phyloP scores from a whole-genome alignment of 2,888 invertebrate species.

The Cremastinae sp. region DNA sequence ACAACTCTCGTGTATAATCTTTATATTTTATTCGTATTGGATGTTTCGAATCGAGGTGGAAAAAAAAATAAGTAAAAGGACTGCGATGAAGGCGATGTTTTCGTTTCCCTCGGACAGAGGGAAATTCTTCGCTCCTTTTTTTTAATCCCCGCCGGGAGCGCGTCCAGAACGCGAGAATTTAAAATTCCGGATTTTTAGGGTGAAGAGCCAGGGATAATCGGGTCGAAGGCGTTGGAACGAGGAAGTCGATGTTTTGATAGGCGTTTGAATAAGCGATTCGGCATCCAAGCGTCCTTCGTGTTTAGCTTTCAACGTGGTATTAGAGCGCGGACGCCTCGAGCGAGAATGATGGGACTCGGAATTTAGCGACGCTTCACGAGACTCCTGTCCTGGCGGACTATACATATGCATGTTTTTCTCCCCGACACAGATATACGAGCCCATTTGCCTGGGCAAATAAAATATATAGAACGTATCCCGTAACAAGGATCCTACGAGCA shows the following conservation, averaged over 20 bases:
- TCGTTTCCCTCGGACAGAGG: neutral
- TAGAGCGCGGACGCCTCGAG: constrained; percentile 40
- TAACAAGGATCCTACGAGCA: constrained; percentile 23
- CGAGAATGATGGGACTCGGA: constrained; percentile 39
- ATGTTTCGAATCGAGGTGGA: too few species aligned
- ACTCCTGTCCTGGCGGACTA: constrained; percentile 4
- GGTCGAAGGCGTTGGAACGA: constrained; percentile 18
- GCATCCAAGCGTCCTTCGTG: constrained; percentile 28
- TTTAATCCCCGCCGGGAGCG: neutral
- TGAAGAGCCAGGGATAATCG: constrained; percentile 2
- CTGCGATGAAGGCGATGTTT: too few species aligned
- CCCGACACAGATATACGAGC: neutral
- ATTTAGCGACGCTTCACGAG: constrained; percentile 20
- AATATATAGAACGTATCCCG: neutral
- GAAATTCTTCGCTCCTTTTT: neutral
- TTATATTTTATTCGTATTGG: too few species aligned
- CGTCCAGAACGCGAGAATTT: constrained; percentile 2
- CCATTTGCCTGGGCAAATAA: neutral
- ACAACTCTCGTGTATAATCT: too few species aligned
- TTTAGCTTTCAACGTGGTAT: constrained; percentile 51
- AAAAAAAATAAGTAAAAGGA: too few species aligned
- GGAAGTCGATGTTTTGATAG: constrained; percentile 42
- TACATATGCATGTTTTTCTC: neutral
- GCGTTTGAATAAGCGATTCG: constrained; percentile 53
- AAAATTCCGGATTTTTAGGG: constrained; percentile 18